Evolutionary conservation across 2,113 vertebrate genomes (phyloP), one percentile per base, ranked within the genome.

Genomic region (Leptobrachium leishanense): DNA sequence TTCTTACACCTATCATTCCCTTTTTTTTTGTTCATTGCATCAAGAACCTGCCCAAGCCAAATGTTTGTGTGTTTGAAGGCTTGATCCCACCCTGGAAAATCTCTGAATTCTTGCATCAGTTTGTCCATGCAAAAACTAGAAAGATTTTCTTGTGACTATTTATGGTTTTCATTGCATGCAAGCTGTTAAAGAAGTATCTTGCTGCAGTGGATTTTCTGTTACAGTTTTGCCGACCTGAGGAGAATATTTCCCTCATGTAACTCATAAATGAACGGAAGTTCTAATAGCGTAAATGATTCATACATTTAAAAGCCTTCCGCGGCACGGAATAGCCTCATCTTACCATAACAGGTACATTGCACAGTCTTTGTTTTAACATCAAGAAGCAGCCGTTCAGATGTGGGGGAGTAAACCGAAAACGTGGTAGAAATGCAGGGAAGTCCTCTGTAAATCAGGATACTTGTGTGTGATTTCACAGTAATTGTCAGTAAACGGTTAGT

Each of bases 201-300:
- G 70, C 31, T 8, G 3, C 55, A 1, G 13, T 41, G n/a, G 10
- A 64, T 64, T 3, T 59, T 12, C 44, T 72, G 70, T 54, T 54
- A 10, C 31, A 40, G 54, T 72, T 55, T 44, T 72, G 39, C 10
- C 46, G 20, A 31, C 43, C 20, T 39, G 39, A 55, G n/a, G 62
- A 15, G 62, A 64, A 39, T 64, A 63, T 83, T 62, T 87, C 86
- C 81, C 86, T 88, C 72, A 81, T 6, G 82, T 74, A 78, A 74
- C 75, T 82, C 81, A 54, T 83, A 86, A 82, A 43, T 84, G 86
- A 83, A 79, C 79, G 82, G 72, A 80, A 83, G 7, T 86, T 88
- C 75, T 85, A 85, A 85, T 66, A 65, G 77, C 6, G 7, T 85
- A 55, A 87, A 84, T 86, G 86, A 85, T 84, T 87, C 82, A 87